These are phyloP conservation scores for Sebastiscus albofasciatus DNA, from an alignment of 2,797 vertebrate genomes.

Conservation along the genomic window DNA sequence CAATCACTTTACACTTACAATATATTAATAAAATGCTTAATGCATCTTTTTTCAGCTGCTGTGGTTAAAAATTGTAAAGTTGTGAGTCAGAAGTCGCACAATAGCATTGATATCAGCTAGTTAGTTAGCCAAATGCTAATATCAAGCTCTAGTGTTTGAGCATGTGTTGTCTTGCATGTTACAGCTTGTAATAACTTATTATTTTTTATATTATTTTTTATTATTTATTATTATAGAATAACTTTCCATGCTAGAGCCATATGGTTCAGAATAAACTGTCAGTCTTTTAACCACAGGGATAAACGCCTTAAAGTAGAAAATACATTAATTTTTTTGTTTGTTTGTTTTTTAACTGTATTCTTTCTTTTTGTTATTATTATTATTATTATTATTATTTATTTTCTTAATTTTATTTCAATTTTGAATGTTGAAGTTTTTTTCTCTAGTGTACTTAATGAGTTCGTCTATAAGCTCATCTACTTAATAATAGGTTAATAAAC, in stretches of 20 bases:
- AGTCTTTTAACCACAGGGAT: background rate
- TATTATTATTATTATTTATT: no score
- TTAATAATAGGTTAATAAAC: no score
- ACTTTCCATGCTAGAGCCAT: no score
- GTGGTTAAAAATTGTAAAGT: background rate
- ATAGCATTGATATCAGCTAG: background rate
- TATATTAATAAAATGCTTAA: accelerated
- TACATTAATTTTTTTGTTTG: no score
- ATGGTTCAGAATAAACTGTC: background rate
- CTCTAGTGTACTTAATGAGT: no score
- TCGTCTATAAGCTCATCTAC: accelerated
- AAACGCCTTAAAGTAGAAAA: background rate
- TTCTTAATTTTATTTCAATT: no score
- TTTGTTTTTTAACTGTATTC: no score
- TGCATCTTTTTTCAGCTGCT: background rate
- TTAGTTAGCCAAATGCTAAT: constrained; percentile 37
- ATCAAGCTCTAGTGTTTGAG: background rate
- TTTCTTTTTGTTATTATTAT: no score
- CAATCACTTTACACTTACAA: accelerated
- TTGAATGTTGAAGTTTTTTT: no score
- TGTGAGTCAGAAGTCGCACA: background rate
- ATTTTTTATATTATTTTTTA: no score
- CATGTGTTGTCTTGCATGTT: background rate
- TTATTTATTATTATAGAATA: no score
- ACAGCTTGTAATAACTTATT: background rate